Conservation (phyloP, 2,888 invertebrate species). For the Tetragonula carbonaria region DNA sequence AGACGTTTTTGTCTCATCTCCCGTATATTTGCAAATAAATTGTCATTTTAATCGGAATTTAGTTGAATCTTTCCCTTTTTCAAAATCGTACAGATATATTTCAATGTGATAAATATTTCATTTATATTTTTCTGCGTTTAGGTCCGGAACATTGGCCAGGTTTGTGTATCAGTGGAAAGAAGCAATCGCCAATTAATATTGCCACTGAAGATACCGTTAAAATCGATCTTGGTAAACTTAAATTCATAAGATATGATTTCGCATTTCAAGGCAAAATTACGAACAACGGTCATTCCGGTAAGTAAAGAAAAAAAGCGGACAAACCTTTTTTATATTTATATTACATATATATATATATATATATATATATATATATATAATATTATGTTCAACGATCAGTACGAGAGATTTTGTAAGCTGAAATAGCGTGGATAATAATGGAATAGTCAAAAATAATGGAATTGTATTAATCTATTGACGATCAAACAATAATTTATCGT, state of each 20-base stretch:
- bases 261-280: constrained; percentile 85
- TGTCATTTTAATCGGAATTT: not conserved
- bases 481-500: too few species aligned
- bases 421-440: not conserved
- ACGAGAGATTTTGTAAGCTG: not conserved
- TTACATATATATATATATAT: too few species aligned
- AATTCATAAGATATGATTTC: constrained; percentile 86
- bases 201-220: constrained; percentile 85
- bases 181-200: constrained; percentile 93
- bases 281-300: constrained; percentile 90
- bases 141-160: constrained; percentile 87
- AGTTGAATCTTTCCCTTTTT: not conserved
- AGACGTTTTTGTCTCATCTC: too few species aligned
- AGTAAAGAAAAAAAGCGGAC: constrained; percentile 61
- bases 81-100: not conserved
- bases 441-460: not conserved
- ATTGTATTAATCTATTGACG: not conserved
- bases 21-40: not conserved
- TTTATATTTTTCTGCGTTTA: constrained; percentile 25
- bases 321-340: not conserved
- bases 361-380: too few species aligned
- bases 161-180: constrained; percentile 86
- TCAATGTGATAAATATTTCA: not conserved
- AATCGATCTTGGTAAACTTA: constrained; percentile 84
- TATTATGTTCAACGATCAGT: too few species aligned